These are phyloP conservation scores for Psittacula derbiana DNA, from an alignment of 2,797 vertebrate genomes.

Conservation along the genomic window DNA sequence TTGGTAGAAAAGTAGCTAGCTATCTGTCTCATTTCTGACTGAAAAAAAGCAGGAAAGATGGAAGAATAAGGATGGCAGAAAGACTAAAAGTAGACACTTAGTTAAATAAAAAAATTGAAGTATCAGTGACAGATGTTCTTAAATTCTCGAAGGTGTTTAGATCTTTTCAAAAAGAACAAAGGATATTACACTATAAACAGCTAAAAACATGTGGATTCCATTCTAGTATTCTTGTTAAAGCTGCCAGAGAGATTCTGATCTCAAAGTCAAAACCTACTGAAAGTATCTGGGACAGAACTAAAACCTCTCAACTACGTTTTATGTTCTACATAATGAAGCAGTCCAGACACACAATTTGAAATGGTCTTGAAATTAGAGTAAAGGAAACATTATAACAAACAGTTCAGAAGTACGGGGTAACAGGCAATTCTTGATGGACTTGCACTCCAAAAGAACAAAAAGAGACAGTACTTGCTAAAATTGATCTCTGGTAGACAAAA, in stretches of 20 bases:
- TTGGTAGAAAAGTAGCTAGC: not conserved
- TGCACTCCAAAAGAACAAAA: not conserved
- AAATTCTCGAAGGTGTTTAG: not conserved
- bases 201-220: not conserved
- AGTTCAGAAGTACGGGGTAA: not conserved
- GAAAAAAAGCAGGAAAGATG: not conserved
- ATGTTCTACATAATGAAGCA: not conserved
- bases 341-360: not conserved
- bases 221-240: not conserved
- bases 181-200: not conserved
- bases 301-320: not conserved
- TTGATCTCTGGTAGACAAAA: not conserved
- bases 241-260: not conserved
- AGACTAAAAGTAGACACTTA: not conserved
- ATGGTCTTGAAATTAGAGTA: not conserved
- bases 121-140: not conserved
- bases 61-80: not conserved
- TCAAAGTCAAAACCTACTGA: not conserved
- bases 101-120: conserved; percentile 6
- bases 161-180: not conserved
- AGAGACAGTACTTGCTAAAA: not conserved
- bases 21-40: not conserved
- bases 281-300: not conserved
- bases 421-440: not conserved
- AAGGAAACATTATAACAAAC: not conserved